phyloP scores from a whole-genome alignment of 2,797 vertebrate species.

The Pipistrellus kuhlii region DNA sequence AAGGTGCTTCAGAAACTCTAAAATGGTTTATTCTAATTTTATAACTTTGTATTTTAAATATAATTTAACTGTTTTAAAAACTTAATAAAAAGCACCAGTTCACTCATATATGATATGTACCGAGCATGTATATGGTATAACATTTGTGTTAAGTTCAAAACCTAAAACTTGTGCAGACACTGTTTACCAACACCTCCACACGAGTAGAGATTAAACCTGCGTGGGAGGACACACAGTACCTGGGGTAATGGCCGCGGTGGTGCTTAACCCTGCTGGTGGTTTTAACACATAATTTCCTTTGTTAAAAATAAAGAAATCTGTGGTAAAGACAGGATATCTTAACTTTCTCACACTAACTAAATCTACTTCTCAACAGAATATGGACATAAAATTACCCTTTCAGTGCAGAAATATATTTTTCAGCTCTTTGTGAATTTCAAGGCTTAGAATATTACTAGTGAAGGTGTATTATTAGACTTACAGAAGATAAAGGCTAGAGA shows the following conservation, averaged over 20 bases:
- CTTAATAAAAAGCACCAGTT: neutral
- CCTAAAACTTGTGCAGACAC: neutral
- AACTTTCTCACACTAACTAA: neutral
- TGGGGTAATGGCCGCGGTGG: neutral
- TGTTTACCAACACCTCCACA: neutral
- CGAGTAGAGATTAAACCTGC: neutral
- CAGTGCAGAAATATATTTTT: neutral
- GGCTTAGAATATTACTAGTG: neutral
- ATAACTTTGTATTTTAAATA: neutral
- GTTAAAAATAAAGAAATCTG: neutral
- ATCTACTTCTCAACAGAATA: neutral
- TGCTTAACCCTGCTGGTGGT: neutral
- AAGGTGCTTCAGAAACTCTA: neutral
- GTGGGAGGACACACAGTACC: neutral
- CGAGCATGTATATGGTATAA: neutral
- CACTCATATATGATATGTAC: neutral
- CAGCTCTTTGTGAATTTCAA: neutral
- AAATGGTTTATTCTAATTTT: neutral
- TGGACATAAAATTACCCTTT: neutral
- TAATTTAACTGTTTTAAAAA: conserved; percentile 29
- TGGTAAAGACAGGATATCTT: neutral
- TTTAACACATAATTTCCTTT: conserved; percentile 33
- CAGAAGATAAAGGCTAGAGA: neutral
- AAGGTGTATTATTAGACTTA: neutral
- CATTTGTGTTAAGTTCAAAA: conserved; percentile 20